Percentiles rank a stretch among this genome's conserved stretches.
phyloP scores from a whole-genome alignment of 2,888 invertebrate genomes.

The Metellina segmentata region DNA sequence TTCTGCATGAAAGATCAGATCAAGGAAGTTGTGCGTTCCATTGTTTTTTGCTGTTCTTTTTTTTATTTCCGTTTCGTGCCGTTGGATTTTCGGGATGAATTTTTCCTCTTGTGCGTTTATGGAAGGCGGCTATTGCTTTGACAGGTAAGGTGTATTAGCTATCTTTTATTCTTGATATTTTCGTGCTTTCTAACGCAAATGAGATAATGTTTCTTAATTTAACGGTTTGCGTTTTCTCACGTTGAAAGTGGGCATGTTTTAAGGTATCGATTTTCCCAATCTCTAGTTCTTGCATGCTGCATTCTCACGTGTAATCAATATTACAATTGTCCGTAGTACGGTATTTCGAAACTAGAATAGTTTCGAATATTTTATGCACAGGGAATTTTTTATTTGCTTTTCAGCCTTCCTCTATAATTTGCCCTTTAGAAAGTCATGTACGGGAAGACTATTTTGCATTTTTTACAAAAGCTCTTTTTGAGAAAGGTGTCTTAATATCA shows the following conservation, averaged over 20 bases:
- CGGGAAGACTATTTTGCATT: too few relatives aligned
- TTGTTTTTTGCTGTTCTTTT: slow-evolving; percentile 9
- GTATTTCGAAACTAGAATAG: neutral
- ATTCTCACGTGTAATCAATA: slow-evolving; percentile 25
- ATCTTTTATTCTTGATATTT: neutral
- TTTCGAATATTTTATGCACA: too few relatives aligned
- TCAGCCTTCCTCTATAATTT: too few relatives aligned
- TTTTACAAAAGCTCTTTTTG: too few relatives aligned
- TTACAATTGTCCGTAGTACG: neutral
- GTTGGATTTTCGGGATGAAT: slow-evolving; percentile 55
- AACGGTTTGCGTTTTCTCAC: neutral
- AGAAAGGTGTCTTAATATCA: too few relatives aligned
- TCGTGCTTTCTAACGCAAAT: neutral
- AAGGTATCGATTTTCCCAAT: neutral
- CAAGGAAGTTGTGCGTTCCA: slow-evolving; percentile 44
- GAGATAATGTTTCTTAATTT: neutral
- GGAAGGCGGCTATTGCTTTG: slow-evolving; percentile 41
- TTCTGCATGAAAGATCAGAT: slow-evolving; percentile 40
- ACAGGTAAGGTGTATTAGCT: slow-evolving; percentile 62
- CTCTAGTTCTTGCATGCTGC: neutral
- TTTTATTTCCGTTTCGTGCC: slow-evolving; percentile 37
- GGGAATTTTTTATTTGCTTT: too few relatives aligned
- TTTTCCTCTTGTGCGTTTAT: slow-evolving; percentile 46
- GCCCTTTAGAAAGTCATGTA: too few relatives aligned
- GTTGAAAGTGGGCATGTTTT: neutral